Evolutionary conservation across 2,113 vertebrate genomes (phyloP), one percentile per base, ranked within the genome.

Genomic region (Dromaius novaehollandiae): DNA sequence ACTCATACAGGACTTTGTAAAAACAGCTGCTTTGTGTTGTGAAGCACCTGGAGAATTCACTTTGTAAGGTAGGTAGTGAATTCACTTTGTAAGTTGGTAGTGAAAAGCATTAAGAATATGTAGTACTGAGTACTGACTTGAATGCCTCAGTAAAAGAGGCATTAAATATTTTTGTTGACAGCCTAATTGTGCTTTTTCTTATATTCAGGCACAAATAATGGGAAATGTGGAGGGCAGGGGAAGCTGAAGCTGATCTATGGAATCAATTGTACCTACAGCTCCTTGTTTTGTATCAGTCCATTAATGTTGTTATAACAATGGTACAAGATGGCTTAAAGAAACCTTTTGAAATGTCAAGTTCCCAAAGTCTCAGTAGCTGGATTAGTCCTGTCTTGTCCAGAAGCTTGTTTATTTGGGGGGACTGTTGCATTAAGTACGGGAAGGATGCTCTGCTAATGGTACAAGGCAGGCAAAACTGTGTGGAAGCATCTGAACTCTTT

Each of bases 121-220:
- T 50, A 84, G 34, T 78, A 28, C 25, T 63, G 44, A 66, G 8
- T 69, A 82, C 55, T 63, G 22, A 26, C 48, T 21, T 44, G 24
- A 70, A 8, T 44, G 25, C 28, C 80, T 91, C 48, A n/a, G 15
- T 12, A 48, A 34, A 80, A 19, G 18, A 44, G n/a, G 3, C 16
- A 20, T 28, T 12, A 34, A 34, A 4, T 86, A 14, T 91, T 91
- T 80, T 40, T 70, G 17, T n/a, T 84, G 38, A 63, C 22, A 84
- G 19, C 26, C 86, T 89, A 32, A 0, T 3, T 64, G 21, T 28
- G 32, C 4, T 82, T 17, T 88, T 74, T 7, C 15, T 6, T 1
- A 4, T 4, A 64, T 0, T 60, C 8, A 1, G 36, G 26, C 16
- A 42, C 21, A 70, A 75, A 16, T 17, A 18, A 18, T 15, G 30